Base-by-base conservation (phyloP, 1,140 invertebrate species). In the Drosophila jambulina region DNA sequence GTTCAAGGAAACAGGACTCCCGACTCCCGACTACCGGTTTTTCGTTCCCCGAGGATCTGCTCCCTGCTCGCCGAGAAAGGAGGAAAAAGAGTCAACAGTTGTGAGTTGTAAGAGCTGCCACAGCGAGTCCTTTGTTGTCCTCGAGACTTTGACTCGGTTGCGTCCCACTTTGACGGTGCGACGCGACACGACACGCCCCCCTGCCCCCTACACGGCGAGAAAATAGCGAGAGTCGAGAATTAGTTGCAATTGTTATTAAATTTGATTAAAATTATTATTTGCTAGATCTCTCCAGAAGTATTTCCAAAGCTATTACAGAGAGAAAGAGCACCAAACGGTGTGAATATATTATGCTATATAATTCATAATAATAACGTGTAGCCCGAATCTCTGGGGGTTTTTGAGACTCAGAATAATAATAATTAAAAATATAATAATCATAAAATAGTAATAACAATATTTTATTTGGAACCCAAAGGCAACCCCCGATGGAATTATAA, bases 121-220 rank as follows among this genome's bases (percentile, higher is more conserved):
- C 25, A 27, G 57, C 51, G 76, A 68, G 75, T 75, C 78, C 82
- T 65, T 63, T 71, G 79, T 77, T 76, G 27, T 71, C 27, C 74
- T 59, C 42, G 63, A 76, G 54, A 88, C 88, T 91, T 91, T 91
- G 88, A 91, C 88, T 91, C 75, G 88, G 88, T 91, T 80, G 62
- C 88, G 48, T 91, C 88, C 88, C 81, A 88, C 81, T 88, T 88
- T 88, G 80, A 68, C 84, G 62, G 83, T 57, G 48, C 67, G 46
- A 57, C 42, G 21, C 62, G 65, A 71, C 70, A 77, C 76, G 76
- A 76, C 61, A 54, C 21, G 19, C 42, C 63, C 40, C 25, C n/a
- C 61, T 23, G 17, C 59, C 34, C 25, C 32, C 27, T 38, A 15
- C 62, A 68, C 34, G n/a, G 62, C 8, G 9, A 62, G 21, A 64